phyloP scores from a whole-genome alignment of 2,888 invertebrate genomes.

The Apodemia zela region DNA sequence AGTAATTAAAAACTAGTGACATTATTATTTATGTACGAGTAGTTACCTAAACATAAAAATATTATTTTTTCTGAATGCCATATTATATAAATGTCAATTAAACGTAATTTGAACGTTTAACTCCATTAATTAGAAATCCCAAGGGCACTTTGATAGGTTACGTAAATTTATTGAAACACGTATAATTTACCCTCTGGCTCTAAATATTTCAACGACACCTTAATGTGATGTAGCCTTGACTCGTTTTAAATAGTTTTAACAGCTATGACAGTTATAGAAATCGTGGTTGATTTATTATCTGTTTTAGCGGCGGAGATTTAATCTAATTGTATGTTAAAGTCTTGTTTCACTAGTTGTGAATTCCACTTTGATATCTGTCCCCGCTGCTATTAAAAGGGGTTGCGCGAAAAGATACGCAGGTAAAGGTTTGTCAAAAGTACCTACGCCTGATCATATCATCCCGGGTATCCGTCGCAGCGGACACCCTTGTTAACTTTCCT shows the following conservation, averaged over 20 bases:
- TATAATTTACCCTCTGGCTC: constrained; percentile 13
- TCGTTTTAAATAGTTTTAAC: constrained; percentile 2
- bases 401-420: too few relatives aligned
- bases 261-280: constrained; percentile 11
- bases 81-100: constrained; percentile 5
- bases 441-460: too few relatives aligned
- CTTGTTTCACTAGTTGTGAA: neutral
- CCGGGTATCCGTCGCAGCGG: too few relatives aligned
- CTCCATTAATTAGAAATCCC: constrained; percentile 3
- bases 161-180: neutral
- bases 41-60: neutral
- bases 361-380: too few relatives aligned
- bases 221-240: constrained; percentile 4
- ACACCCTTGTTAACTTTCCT: too few relatives aligned
- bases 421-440: too few relatives aligned
- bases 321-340: constrained; percentile 2
- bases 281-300: constrained; percentile 9
- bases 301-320: constrained; percentile 1
- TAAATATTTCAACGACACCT: constrained; percentile 11
- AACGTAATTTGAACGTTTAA: constrained; percentile 5
- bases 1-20: constrained; percentile 11
- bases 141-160: neutral
- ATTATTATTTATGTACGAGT: neutral
- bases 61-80: constrained; percentile 10
- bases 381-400: too few relatives aligned